Evolutionary conservation across 2,888 invertebrate species (phyloP), one percentile per base, ranked within the genome.

Genomic region (Aplocera efformata): DNA sequence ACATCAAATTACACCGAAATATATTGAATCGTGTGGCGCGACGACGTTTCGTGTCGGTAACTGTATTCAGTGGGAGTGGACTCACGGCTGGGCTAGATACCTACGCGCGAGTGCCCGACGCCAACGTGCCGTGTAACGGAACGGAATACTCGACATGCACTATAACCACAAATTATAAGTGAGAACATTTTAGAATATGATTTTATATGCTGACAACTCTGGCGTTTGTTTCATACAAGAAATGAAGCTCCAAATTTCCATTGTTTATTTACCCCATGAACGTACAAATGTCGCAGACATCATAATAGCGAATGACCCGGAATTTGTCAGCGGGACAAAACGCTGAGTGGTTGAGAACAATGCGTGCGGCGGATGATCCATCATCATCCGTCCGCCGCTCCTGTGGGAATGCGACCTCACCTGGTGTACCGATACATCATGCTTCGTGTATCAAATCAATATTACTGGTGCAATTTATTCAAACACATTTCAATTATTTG

Each of bases 81-180:
- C 57, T 17, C 40, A 42, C 37, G 34, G 37, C 28, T 35, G 36
- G 32, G 44, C 50, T 50, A 51, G 58, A 51, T 58, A 58, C 60
- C 52, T 58, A 60, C 52, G 71, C 63, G 79, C 66, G 67, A 74
- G 63, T 78, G 75, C 68, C 73, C 72, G 70, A 69, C 72, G 70
- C 73, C 76, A 70, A 66, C 76, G 61, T 67, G 72, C 70, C 82
- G 78, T 77, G 77, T 81, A 86, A 82, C 86, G 86, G 86, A 83
- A 82, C 84, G 79, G 67, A 80, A 73, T 72, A 76, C 76, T 67
- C 84, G 88, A 84, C 82, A 88, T 85, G 88, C 85, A 79, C 77
- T 75, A 66, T 85, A 81, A 84, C 71, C 88, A 86, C 88, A 81
- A 88, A 88, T 86, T 86, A 86, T 84, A 81, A 85, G 84, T 84